These are phyloP conservation scores for Patella caerulea DNA, from an alignment of 2,888 invertebrate species.

Conservation along the genomic window DNA sequence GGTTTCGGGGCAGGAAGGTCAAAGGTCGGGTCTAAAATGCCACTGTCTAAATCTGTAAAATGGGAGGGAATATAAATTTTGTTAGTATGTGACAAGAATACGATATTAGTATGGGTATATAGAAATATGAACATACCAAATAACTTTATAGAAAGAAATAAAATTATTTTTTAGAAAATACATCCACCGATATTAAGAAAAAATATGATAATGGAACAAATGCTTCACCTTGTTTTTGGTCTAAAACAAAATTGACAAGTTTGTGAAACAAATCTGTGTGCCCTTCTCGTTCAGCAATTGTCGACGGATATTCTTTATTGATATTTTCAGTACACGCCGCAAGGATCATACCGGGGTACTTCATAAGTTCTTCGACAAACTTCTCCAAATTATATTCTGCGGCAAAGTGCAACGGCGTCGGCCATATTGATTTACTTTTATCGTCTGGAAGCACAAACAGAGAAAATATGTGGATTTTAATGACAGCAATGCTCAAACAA, in stretches of 20 bases:
- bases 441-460: neutral
- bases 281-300: constrained; percentile 33
- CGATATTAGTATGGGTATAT: no score
- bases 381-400: constrained; percentile 34
- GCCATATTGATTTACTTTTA: constrained; percentile 21
- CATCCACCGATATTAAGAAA: neutral
- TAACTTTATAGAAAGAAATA: neutral
- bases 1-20: no score
- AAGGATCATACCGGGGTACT: constrained; percentile 31
- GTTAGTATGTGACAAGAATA: no score
- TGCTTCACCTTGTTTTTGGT: neutral
- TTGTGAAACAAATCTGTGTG: constrained; percentile 18
- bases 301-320: constrained; percentile 27
- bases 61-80: no score
- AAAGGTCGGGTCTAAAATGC: neutral
- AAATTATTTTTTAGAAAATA: neutral
- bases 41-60: neutral
- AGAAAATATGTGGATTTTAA: no score
- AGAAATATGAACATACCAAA: neutral
- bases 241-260: constrained; percentile 29
- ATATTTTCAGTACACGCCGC: constrained; percentile 34
- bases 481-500: no score
- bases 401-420: constrained; percentile 37
- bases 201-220: neutral
- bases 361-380: constrained; percentile 27